Evolutionary conservation across 1,140 invertebrate genomes (phyloP).

Genomic region (Helicoverpa zea): DNA sequence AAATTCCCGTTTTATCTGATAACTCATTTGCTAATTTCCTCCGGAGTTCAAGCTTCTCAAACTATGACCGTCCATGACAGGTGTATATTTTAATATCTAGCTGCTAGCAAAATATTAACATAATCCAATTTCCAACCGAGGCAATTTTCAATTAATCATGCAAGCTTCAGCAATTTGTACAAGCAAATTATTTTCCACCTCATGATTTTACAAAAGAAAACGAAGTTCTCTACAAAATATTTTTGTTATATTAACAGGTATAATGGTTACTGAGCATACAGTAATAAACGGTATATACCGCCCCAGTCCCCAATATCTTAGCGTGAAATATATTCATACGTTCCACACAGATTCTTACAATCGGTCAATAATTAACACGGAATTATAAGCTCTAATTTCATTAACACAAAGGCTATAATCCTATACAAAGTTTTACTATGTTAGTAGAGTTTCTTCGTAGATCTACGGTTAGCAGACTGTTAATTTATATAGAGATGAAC

Average conservation of each 20-base stretch:
- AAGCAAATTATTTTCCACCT: slow-evolving; percentile 4
- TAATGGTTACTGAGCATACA: slow-evolving; percentile 44
- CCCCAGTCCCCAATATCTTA: slow-evolving; percentile 46
- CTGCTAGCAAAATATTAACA: no score
- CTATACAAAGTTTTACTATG: slow-evolving; percentile 11
- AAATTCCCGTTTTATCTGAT: no score
- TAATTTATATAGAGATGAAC: slow-evolving; percentile 16
- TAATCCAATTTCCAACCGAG: not conserved
- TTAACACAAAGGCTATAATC: not conserved
- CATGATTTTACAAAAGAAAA: slow-evolving; percentile 16
- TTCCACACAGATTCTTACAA: slow-evolving; percentile 28
- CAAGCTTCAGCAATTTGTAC: not conserved
- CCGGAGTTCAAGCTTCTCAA: no score
- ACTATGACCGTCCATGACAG: no score
- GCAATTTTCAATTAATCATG: slow-evolving; percentile 5
- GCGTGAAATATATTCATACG: slow-evolving; percentile 51
- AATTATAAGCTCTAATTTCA: not conserved
- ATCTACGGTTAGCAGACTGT: slow-evolving; percentile 1
- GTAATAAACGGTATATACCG: slow-evolving; percentile 50
- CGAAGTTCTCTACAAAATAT: slow-evolving; percentile 9
- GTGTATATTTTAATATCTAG: no score
- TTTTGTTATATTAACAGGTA: slow-evolving; percentile 38
- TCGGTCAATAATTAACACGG: slow-evolving; percentile 6
- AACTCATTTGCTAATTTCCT: no score
- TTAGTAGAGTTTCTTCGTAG: slow-evolving; percentile 13